Percentiles rank a stretch among this genome's conserved stretches.
Evolutionary conservation across 1,140 invertebrate genomes (phyloP).

Genomic region (Adelges cooleyi): DNA sequence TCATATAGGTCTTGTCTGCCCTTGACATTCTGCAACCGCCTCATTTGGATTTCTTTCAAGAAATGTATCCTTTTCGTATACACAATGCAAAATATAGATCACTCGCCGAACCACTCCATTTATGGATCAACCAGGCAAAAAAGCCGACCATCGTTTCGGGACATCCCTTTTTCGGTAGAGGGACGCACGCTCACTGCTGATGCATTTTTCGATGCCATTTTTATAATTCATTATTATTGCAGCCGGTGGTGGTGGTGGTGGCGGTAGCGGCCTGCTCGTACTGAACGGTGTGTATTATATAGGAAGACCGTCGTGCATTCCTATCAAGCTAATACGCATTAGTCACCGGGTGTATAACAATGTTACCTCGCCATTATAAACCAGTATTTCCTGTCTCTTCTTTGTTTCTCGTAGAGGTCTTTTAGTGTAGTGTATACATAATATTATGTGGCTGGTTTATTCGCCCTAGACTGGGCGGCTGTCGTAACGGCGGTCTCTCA

Average conservation of each 20-base stretch:
- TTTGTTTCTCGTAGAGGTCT: constrained; percentile 18
- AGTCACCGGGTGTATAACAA: constrained; percentile 23
- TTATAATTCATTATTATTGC: too few relatives aligned
- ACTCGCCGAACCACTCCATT: neutral
- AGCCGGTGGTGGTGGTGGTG: neutral
- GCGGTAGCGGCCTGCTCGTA: neutral
- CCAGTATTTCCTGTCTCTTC: constrained; percentile 28
- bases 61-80: constrained; percentile 88
- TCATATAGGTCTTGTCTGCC: constrained; percentile 80
- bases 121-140: constrained; percentile 12
- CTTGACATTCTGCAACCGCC: constrained; percentile 93
- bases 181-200: too few relatives aligned
- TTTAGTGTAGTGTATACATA: neutral
- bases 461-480: constrained; percentile 15
- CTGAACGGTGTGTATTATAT: too few relatives aligned
- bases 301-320: constrained; percentile 15
- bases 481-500: neutral
- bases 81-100: neutral
- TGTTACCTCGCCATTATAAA: constrained; percentile 24
- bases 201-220: too few relatives aligned
- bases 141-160: too few relatives aligned
- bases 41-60: constrained; percentile 95
- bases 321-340: constrained; percentile 19
- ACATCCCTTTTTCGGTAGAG: too few relatives aligned
- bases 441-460: constrained; percentile 14